Base-by-base conservation (phyloP, 2,113 vertebrate genomes). In the Sceloporus tristichus region DNA sequence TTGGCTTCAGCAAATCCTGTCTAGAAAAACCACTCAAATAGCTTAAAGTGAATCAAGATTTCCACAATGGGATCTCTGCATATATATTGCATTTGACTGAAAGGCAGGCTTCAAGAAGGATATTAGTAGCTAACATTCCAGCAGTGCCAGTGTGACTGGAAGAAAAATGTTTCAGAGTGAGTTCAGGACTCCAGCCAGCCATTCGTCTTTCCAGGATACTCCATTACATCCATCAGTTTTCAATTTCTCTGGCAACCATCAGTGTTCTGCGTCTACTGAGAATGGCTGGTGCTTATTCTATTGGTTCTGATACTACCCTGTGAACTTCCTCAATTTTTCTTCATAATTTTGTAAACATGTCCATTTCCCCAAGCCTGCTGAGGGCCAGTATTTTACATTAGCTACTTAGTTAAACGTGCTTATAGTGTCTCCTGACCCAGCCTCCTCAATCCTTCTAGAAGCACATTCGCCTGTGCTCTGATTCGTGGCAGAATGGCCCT, bases 121-220 rank as follows among this genome's bases (percentile, higher is more conserved):
- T n/a, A 66, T 80, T 34, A 42, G 59, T 82, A 42, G 34, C 23
- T 92, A 93, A 79, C n/a, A 88, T 70, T 87, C 91, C 83, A 95
- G 75, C 76, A 89, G 84, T 88, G 38, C 59, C 92, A 66, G 38
- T 13, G 59, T 40, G 5, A 13, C 59, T 5, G 5, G 5, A 38
- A 66, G 14, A 23, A 34, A 82, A 76, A 66, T 82, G 65, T 40
- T 27, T 65, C 59, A 25, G 48, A 48, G 48, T 48, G 48, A 48
- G 27, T 70, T 29, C 68, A 70, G 25, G 68, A 8, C 25, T 70
- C 68, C 19, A 40, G 79, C 56, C 59, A 81, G 34, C 34, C 38
- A 65, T 62, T 8, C 56, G 2, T 4, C 25, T 38, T 81, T 81
- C 56, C 34, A 65, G 56, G 29, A 81, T 11, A 70, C 23, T n/a